Evolutionary conservation across 2,888 invertebrate genomes (phyloP).

Genomic region (Parnassius glacialis): DNA sequence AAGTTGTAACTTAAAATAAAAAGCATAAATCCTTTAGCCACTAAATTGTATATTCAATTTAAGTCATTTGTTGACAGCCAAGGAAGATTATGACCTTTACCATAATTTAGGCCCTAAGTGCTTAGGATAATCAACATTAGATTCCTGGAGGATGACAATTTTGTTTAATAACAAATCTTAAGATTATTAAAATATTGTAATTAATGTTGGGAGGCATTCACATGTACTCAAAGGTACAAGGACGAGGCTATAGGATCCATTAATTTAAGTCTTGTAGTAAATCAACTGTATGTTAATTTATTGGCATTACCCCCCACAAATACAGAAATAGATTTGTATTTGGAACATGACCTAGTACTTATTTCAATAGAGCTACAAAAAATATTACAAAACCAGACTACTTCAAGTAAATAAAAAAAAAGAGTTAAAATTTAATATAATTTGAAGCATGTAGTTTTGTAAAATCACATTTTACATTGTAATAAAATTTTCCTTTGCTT

Average conservation of each 20-base stretch:
- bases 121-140: constrained; percentile 1
- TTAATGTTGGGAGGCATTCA: background rate
- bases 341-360: constrained; percentile 2
- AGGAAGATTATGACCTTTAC: constrained; percentile 12
- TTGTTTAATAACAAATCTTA: constrained; percentile 20
- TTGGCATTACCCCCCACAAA: constrained; percentile 7
- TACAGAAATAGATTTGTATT: constrained; percentile 8
- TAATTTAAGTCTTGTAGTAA: constrained; percentile 8
- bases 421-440: constrained; percentile 14
- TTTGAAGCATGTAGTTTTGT: constrained; percentile 20
- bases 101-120: constrained; percentile 18
- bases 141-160: constrained; percentile 2
- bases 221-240: background rate
- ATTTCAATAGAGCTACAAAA: constrained; percentile 9
- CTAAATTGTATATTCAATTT: constrained; percentile 20
- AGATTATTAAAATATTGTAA: constrained; percentile 17
- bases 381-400: constrained; percentile 18
- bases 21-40: constrained; percentile 23
- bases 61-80: constrained; percentile 16
- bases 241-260: background rate
- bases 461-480: constrained; percentile 24
- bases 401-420: constrained; percentile 16
- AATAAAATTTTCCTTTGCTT: constrained; percentile 14
- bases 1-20: constrained; percentile 20
- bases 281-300: background rate